Evolutionary conservation across 2,888 invertebrate genomes (phyloP).

Genomic region (Microplitis deprimator): DNA sequence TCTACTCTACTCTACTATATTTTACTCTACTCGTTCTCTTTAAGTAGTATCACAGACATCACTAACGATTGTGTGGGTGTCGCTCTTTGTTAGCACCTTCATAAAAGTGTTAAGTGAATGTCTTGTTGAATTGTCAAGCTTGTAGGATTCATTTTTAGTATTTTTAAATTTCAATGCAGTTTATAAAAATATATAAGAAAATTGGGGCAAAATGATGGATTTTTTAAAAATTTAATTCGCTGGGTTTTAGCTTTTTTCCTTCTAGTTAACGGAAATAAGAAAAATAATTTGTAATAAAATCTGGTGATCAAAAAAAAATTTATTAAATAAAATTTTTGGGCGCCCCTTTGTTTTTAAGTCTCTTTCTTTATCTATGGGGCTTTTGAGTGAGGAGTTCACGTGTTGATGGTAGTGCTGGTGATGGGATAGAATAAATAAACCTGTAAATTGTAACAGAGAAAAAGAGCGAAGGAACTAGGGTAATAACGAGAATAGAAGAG

Average conservation of each 20-base stretch:
- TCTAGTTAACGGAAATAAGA: too few species aligned
- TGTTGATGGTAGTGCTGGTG: neutral
- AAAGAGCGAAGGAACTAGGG: neutral
- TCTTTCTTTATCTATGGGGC: neutral
- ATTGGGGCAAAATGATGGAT: too few species aligned
- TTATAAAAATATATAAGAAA: too few species aligned
- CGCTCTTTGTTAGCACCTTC: slow-evolving; percentile 41
- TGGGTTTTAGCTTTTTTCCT: too few species aligned
- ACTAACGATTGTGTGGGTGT: slow-evolving; percentile 44
- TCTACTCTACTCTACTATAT: neutral
- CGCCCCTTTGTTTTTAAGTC: too few species aligned
- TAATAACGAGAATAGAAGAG: slow-evolving; percentile 13
- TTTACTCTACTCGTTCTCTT: neutral
- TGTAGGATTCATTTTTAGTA: neutral
- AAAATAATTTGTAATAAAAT: too few species aligned
- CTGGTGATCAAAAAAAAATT: too few species aligned
- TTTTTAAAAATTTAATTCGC: too few species aligned
- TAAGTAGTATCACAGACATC: slow-evolving; percentile 40
- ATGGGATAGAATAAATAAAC: neutral
- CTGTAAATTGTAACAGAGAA: neutral
- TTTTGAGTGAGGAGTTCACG: neutral
- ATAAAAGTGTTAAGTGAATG: slow-evolving; percentile 24
- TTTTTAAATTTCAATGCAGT: too few species aligned
- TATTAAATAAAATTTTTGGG: too few species aligned
- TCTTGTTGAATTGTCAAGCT: neutral